Base-by-base conservation (phyloP, 1,140 invertebrate genomes). In the Nasonia vitripennis region DNA sequence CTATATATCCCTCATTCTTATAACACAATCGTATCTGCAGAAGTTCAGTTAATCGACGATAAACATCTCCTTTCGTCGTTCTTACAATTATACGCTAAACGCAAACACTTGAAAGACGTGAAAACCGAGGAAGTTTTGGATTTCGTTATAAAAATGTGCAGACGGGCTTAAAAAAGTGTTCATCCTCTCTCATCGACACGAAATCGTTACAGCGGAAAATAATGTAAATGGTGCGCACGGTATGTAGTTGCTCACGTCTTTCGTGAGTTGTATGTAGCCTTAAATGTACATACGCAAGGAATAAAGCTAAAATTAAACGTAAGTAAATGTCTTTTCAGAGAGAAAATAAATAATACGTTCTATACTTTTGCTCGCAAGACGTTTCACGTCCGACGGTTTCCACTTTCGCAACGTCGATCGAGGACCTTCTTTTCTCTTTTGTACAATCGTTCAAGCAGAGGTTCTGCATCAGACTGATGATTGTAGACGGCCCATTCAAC, bases 401-500 rank as follows among this genome's bases (percentile, higher is more conserved):
- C 10, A 62, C 17, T 67, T 41, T 51, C 27, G 31, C 20, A 41
- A 31, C 17, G 67, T 75, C 10, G 20, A 77, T 78, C 55, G 7
- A 83, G n/a, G 10, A 55, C 68, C 55, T 71, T 70, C 10, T n/a
- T 75, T 20, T 34, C n/a, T 75, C 14, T 14, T 75, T 62, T 75
- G 12, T 68, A 68, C 34, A 78, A 77, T 78, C 34, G 10, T 20
- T 27, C n/a, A 27, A 45, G 27, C 2, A 51, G 51, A 67, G 6
- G 10, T 9, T 6, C 20, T 27, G 5, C 20, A 67, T 6, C 20
- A 67, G 55, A 81, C 7, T 74, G 14, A 75, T 62, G 7, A 78
- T 78, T 68, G 55, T 68, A 78, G 81, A 83, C 51, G 14, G 6
- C 27, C 48, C 74, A 78, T 77, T 75, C 20, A 41, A 67, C 7